phyloP scores from a whole-genome alignment of 2,888 invertebrate species.

The Rotaria macrura region DNA sequence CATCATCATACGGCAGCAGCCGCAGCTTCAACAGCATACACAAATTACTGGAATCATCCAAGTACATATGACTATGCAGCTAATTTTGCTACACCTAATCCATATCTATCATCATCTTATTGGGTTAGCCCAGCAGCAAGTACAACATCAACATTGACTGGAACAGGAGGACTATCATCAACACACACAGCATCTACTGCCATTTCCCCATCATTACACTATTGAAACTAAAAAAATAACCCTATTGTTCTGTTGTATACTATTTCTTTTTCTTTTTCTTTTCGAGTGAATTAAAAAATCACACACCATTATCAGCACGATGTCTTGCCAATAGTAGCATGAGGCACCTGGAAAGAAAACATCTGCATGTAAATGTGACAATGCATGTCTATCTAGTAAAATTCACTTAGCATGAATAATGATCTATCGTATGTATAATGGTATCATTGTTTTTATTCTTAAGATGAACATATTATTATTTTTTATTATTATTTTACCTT shows the following conservation, averaged over 20 bases:
- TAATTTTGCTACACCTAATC: slow-evolving; percentile 3
- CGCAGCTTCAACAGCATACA: background rate
- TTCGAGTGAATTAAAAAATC: background rate
- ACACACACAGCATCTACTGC: background rate
- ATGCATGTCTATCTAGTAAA: slow-evolving; percentile 3
- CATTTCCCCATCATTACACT: background rate
- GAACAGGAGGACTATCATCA: slow-evolving; percentile 6
- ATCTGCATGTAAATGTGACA: slow-evolving; percentile 12
- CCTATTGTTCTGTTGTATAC: background rate
- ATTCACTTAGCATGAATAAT: slow-evolving; percentile 12
- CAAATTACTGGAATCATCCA: background rate
- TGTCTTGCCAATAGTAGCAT: background rate
- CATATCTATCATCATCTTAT: background rate
- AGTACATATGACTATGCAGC: slow-evolving; percentile 1
- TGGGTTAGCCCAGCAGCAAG: background rate
- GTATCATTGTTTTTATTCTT: background rate
- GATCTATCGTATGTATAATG: background rate
- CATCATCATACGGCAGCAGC: slow-evolving; percentile 10
- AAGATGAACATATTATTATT: background rate
- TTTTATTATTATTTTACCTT: background rate
- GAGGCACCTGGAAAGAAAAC: slow-evolving; percentile 2
- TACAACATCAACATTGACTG: background rate
- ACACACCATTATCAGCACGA: slow-evolving; percentile 3
- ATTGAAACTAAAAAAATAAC: background rate
- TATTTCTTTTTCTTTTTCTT: background rate